Percentiles rank a stretch among this genome's conserved stretches.
phyloP scores from a whole-genome alignment of 2,113 vertebrate genomes.

The Brachionichthys hirsutus region DNA sequence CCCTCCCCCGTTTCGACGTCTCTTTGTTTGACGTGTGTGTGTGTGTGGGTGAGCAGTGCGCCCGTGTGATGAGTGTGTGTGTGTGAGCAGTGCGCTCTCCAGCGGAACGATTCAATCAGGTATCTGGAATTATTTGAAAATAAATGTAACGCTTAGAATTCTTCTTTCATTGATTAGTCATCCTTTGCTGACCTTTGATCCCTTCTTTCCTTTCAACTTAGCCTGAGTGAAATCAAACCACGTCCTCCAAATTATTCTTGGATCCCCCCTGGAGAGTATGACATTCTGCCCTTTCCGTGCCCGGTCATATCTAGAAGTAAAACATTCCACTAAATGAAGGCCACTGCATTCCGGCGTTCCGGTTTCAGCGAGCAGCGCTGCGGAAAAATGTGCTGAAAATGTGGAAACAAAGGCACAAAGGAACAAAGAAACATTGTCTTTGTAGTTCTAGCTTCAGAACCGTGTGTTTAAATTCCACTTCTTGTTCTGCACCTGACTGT shows the following conservation, averaged over 20 bases:
- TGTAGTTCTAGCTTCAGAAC: too few relatives aligned
- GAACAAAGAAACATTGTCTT: not conserved
- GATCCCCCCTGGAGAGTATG: constrained; percentile 65
- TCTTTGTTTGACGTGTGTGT: constrained; percentile 51
- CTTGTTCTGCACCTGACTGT: too few relatives aligned
- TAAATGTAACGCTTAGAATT: constrained; percentile 66
- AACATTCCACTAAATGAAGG: constrained; percentile 53
- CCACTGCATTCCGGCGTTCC: constrained; percentile 37
- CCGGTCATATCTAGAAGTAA: constrained; percentile 53
- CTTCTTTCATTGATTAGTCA: constrained; percentile 69
- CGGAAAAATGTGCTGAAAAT: not conserved
- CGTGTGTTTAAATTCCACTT: too few relatives aligned
- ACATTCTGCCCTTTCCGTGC: constrained; percentile 58
- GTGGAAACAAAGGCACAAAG: constrained; percentile 11
- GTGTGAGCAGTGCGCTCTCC: constrained; percentile 23
- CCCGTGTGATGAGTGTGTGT: constrained; percentile 40
- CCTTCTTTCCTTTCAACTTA: constrained; percentile 55
- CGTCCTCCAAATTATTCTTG: constrained; percentile 69
- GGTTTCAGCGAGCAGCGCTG: constrained; percentile 35
- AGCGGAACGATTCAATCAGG: constrained; percentile 55
- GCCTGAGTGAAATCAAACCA: constrained; percentile 66
- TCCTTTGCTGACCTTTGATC: constrained; percentile 57
- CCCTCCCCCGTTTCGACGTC: constrained; percentile 33
- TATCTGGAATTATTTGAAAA: constrained; percentile 53
- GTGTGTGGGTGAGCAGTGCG: constrained; percentile 9